phyloP scores from a whole-genome alignment of 2,113 vertebrate species.

The Dromas ardeola region DNA sequence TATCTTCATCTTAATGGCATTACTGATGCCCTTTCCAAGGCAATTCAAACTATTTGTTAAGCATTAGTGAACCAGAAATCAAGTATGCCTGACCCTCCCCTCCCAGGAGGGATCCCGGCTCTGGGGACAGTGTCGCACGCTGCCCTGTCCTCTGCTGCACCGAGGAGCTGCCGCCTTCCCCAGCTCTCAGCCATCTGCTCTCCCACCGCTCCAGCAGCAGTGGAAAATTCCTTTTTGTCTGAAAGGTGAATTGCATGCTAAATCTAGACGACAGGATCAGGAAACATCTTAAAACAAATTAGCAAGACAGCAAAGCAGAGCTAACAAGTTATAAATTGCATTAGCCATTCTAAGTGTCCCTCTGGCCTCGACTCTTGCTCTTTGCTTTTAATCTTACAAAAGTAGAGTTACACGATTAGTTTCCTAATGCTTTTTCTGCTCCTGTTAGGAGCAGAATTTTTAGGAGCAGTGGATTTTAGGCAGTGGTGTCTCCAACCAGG shows the following conservation, averaged over 20 bases:
- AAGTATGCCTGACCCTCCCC: too few species aligned
- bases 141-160: neutral
- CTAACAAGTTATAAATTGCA: neutral
- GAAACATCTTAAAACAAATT: slow-evolving; percentile 40
- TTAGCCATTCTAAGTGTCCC: neutral
- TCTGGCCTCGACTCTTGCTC: neutral
- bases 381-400: slow-evolving; percentile 15
- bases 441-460: neutral
- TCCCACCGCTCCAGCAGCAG: neutral
- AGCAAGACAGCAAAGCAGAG: neutral
- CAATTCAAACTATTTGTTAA: neutral
- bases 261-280: neutral
- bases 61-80: neutral
- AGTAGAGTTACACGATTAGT: neutral
- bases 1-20: neutral
- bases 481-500: neutral
- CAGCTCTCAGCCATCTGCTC: slow-evolving; percentile 3
- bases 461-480: neutral
- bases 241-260: neutral
- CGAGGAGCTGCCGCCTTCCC: neutral
- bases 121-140: neutral
- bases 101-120: neutral
- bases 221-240: slow-evolving; percentile 39
- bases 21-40: neutral
- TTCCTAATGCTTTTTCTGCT: neutral